Evolutionary conservation across 1,140 invertebrate genomes (phyloP).

Genomic region (fruit fly (Drosophila melanogaster)): DNA sequence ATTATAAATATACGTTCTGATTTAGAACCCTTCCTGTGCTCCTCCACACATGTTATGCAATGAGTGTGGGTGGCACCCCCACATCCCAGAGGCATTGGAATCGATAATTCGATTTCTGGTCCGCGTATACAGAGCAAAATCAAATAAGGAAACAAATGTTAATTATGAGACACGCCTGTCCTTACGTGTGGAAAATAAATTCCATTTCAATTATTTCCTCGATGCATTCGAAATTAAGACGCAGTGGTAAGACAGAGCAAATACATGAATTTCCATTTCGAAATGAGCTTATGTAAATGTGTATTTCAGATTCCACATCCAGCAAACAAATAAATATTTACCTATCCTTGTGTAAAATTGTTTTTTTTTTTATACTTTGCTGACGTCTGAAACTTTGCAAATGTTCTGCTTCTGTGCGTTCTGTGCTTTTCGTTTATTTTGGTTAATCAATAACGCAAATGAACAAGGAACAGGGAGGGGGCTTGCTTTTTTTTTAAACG

Average conservation of each 20-base stretch:
- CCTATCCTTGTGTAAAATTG: conserved; percentile 26
- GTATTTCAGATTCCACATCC: background rate
- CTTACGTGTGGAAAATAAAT: conserved; percentile 36
- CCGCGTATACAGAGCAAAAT: conserved; percentile 21
- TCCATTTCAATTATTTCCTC: conserved; percentile 25
- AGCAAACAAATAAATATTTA: conserved; percentile 24
- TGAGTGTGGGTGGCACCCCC: conserved; percentile 2
- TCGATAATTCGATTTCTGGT: conserved; percentile 46
- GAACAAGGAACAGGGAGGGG: conserved; percentile 10
- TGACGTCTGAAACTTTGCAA: conserved; percentile 65
- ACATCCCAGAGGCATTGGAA: conserved; percentile 1
- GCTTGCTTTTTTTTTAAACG: conserved; percentile 6
- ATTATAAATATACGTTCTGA: conserved; percentile 1
- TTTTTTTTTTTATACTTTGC: conserved; percentile 38
- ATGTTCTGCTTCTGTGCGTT: conserved; percentile 17
- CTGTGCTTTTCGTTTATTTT: conserved; percentile 26
- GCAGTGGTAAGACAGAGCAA: conserved; percentile 1
- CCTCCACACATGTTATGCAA: background rate
- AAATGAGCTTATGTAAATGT: conserved; percentile 4
- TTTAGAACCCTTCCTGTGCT: background rate
- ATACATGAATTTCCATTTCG: conserved; percentile 22
- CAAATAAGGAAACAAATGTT: conserved; percentile 49
- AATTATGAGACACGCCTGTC: conserved; percentile 37
- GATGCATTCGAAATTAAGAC: conserved; percentile 23
- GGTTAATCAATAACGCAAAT: conserved; percentile 55